Percentiles rank a stretch among this genome's conserved stretches.
phyloP scores from a whole-genome alignment of 2,888 invertebrate genomes.

The Mimachlamys varia region DNA sequence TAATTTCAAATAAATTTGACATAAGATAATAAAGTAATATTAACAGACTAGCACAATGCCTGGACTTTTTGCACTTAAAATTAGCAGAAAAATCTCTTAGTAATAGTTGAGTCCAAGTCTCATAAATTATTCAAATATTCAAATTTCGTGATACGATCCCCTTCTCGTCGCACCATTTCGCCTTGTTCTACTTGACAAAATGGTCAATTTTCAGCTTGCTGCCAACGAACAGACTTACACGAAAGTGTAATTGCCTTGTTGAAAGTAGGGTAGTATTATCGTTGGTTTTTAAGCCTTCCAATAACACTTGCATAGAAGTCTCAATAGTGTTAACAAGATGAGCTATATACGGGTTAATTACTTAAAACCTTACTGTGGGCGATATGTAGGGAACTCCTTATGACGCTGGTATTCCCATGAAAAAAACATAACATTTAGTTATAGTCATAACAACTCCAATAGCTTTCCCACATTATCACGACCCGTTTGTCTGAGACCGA shows the following conservation, averaged over 20 bases:
- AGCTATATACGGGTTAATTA: constrained; percentile 31
- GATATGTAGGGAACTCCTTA: constrained; percentile 15
- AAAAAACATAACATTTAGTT: constrained; percentile 36
- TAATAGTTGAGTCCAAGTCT: not conserved
- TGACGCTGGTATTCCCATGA: constrained; percentile 12
- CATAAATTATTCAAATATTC: not conserved
- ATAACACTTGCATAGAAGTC: constrained; percentile 22
- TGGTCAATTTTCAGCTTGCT: not conserved
- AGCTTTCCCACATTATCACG: constrained; percentile 14
- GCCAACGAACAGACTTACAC: not conserved
- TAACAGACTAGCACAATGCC: not conserved
- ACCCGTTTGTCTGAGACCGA: not conserved
- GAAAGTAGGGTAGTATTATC: not conserved
- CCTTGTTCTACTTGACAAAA: not conserved
- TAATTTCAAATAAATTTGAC: not conserved
- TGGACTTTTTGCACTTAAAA: not conserved
- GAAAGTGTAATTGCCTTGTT: not conserved
- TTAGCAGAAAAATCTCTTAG: not conserved
- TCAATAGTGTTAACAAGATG: constrained; percentile 34
- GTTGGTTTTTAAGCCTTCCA: constrained; percentile 24
- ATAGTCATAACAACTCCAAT: constrained; percentile 31
- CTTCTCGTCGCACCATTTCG: not conserved
- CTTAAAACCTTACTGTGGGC: constrained; percentile 15
- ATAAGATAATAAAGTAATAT: not conserved
- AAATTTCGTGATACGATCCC: not conserved